Evolutionary conservation across 30 jellyfish, hydroid and myxozoan genomes (phyloP).

Genomic region (Pelagia noctiluca): DNA sequence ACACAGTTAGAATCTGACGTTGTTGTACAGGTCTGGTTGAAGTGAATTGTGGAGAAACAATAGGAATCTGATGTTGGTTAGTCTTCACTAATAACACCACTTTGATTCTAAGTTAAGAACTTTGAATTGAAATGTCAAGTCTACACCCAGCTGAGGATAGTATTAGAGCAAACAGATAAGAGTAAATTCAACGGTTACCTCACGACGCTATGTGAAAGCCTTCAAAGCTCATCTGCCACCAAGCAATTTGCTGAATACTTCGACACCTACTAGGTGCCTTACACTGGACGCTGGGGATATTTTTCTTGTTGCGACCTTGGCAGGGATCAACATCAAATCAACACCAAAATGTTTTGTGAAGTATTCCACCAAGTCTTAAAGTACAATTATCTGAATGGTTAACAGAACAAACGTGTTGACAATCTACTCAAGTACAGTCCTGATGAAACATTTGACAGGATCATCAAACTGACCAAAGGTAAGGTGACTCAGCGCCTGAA

Average conservation of each 20-base stretch:
- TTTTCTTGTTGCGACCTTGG: slow-evolving; percentile 50
- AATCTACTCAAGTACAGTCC: slow-evolving; percentile 30
- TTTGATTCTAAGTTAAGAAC: no score
- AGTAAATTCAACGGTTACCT: slow-evolving; percentile 7
- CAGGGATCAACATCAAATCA: no score
- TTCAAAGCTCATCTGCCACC: slow-evolving; percentile 23
- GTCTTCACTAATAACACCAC: no score
- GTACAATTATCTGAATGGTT: slow-evolving; percentile 47
- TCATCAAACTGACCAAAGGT: slow-evolving; percentile 57
- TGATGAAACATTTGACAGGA: no score
- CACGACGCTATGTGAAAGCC: slow-evolving; percentile 2
- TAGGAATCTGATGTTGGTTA: no score
- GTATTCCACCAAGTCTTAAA: slow-evolving; percentile 66
- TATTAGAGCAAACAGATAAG: slow-evolving; percentile 38
- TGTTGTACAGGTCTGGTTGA: no score
- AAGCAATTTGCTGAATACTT: slow-evolving; percentile 49
- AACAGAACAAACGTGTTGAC: slow-evolving; percentile 55
- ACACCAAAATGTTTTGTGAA: slow-evolving; percentile 70
- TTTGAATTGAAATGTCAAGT: no score
- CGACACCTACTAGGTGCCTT: slow-evolving; percentile 22
- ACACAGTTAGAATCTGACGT: no score
- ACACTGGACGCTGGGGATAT: slow-evolving; percentile 38
- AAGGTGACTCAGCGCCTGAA: slow-evolving; percentile 12
- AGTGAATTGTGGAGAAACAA: no score
- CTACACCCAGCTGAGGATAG: no score